Conservation (phyloP, 2,113 vertebrate genomes). For the Tyrannus savana region DNA sequence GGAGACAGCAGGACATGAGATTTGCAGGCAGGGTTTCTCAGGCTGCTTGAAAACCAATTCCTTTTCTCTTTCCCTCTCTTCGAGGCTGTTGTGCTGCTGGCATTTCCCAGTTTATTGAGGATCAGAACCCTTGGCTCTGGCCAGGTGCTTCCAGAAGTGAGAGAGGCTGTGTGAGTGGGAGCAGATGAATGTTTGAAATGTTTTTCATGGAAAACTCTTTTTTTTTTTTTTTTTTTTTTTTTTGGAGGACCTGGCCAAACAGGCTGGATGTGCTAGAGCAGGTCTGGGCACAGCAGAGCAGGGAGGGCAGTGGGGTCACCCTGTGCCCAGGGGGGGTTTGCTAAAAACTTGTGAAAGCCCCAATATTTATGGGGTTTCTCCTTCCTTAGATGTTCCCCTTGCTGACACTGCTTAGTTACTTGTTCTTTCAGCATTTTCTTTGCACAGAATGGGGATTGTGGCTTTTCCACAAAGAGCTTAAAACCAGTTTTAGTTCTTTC, state of each 20-base stretch:
- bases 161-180: not conserved
- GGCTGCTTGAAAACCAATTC: not conserved
- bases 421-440: not conserved
- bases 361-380: not conserved
- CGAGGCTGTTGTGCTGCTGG: not conserved
- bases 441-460: not conserved
- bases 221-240: fast-evolving
- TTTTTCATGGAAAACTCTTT: not conserved
- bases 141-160: not conserved
- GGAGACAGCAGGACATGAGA: not conserved
- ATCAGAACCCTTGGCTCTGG: not conserved
- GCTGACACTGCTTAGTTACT: not conserved
- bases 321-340: not conserved
- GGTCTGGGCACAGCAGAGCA: not conserved
- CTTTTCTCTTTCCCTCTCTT: not conserved
- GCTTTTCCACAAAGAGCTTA: not conserved
- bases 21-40: not conserved
- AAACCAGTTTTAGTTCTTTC: not conserved
- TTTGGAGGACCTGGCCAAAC: not conserved
- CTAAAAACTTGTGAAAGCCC: not conserved
- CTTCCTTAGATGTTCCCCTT: not conserved
- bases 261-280: not conserved
- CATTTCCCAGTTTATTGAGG: fast-evolving
- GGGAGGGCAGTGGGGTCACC: not conserved
- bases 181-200: too few species aligned